A percentile compares a stretch with the other conserved stretches of the same genome.
Evolutionary conservation across 2,888 invertebrate species (phyloP).

Genomic region (Pseudococcus jackbeardsleyi): DNA sequence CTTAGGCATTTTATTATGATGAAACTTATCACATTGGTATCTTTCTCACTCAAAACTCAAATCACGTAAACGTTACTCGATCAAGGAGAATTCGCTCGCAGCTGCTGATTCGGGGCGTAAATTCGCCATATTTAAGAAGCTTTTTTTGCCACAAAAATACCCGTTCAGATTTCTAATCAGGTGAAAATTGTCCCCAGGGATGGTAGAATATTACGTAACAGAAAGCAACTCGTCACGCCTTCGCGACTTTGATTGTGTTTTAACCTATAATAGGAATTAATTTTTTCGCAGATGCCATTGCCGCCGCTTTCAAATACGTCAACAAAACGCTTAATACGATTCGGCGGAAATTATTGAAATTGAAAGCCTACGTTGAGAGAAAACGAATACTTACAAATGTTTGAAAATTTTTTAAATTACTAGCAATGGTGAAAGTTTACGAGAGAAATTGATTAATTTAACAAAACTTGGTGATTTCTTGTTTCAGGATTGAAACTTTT

Average conservation of each 20-base stretch:
- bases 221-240: slow-evolving; percentile 27
- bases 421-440: neutral
- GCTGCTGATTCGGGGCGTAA: neutral
- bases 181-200: slow-evolving; percentile 38
- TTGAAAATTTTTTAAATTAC: slow-evolving; percentile 45
- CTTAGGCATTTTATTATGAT: neutral
- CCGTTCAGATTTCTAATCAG: slow-evolving; percentile 33
- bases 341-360: slow-evolving; percentile 21
- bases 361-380: neutral
- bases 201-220: neutral
- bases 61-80: slow-evolving; percentile 22
- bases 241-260: slow-evolving; percentile 35
- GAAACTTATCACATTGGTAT: neutral
- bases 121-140: neutral
- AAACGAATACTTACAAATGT: slow-evolving; percentile 29
- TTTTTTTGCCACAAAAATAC: slow-evolving; percentile 7
- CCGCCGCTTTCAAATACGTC: neutral
- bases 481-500: slow-evolving; percentile 19
- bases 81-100: neutral
- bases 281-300: neutral
- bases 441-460: slow-evolving; percentile 53
- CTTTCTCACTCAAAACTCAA: slow-evolving; percentile 2
- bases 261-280: slow-evolving; percentile 24
- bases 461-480: slow-evolving; percentile 23
- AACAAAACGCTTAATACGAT: slow-evolving; percentile 27